Evolutionary conservation across 1,140 invertebrate genomes (phyloP), one percentile per base, ranked within the genome.

Genomic region (Sycophaga agraensis): DNA sequence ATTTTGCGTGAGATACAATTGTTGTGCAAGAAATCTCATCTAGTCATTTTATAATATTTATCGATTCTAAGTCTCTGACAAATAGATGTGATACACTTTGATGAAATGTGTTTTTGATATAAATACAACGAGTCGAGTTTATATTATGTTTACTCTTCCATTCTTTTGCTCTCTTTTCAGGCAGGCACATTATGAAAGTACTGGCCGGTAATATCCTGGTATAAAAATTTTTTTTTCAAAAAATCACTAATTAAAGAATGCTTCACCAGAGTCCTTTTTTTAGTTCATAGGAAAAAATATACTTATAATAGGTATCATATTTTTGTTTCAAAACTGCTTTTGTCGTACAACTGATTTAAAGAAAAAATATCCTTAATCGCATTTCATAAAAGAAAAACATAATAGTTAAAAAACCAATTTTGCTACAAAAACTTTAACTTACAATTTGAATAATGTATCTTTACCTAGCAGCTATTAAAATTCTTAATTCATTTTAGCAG

Each of bases 171-270:
- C 40, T 40, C 50, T n/a, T 54, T n/a, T 46, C 11, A 14, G 37
- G 46, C 63, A 64, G 63, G 63, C 63, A 59, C 63, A 55, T 64
- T 55, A 59, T 64, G 56, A 59, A 19, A 64, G 45, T 51, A 59
- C 59, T 64, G 40, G 34, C 51, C 45, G 19, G 45, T 40, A 48
- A 55, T 21, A 55, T 49, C 50, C 40, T 54, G 6, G 34, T 50
- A 37, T 16, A 24, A 53, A 31, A n/a, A 45, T 37, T 34, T 24
- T 24, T 49, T 49, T 24, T 56, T 28, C 24, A 31, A 22, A 48
- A 50, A 53, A 39, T 37, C 39, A 40, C 50, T 21, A 53, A 53
- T 53, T 34, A 35, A 50, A 50, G 28, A 51, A 34, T 50, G 5
- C 43, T 12, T 48, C 16, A 14, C 16, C 37, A 48, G 14, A 21